Evolutionary conservation across 2,888 invertebrate species (phyloP), one percentile per base, ranked within the genome.

Genomic region (Nyleta sp.): DNA sequence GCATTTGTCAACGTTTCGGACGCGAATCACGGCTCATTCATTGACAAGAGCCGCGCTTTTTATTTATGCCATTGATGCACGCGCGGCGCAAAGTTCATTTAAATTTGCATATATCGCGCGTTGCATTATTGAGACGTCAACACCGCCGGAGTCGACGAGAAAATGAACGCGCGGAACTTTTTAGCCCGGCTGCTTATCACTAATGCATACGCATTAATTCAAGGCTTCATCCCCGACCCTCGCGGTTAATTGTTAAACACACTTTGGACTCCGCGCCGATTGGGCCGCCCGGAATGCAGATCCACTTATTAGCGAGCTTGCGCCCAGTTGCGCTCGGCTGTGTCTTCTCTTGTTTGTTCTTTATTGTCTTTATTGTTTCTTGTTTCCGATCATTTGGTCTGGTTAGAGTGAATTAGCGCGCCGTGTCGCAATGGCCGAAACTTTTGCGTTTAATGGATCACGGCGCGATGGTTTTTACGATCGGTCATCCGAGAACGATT

Each of bases 111-210:
- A 18, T 11, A 1, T 10, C n/a, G n/a, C n/a, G n/a, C n/a, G n/a
- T n/a, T 67, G 67, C 42, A 68, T 68, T 57, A 57, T 68, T 68
- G 33, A 57, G 5, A 18, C 22, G 55, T 53, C 67, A 67, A 67
- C 53, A 67, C 2, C 22, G 42, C 42, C n/a, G n/a, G n/a, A n/a
- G n/a, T n/a, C n/a, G n/a, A n/a, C n/a, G n/a, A n/a, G n/a, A n/a
- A n/a, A n/a, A n/a, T n/a, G 44, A 67, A 38, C 15, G 57, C 38
- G 35, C 18, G 55, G 28, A 57, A 57, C 35, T 38, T 57, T 48
- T 68, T 57, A 40, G 24, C 57, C 20, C 55, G 4, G n/a, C n/a
- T 13, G 11, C n/a, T 40, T 38, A 42, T 55, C 10, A 57, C 35
- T 68, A 28, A 57, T 57, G 52, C 38, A 65, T 20, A 2, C 8